phyloP scores from a whole-genome alignment of 2,113 vertebrate species.

The Pachyramphus minor region DNA sequence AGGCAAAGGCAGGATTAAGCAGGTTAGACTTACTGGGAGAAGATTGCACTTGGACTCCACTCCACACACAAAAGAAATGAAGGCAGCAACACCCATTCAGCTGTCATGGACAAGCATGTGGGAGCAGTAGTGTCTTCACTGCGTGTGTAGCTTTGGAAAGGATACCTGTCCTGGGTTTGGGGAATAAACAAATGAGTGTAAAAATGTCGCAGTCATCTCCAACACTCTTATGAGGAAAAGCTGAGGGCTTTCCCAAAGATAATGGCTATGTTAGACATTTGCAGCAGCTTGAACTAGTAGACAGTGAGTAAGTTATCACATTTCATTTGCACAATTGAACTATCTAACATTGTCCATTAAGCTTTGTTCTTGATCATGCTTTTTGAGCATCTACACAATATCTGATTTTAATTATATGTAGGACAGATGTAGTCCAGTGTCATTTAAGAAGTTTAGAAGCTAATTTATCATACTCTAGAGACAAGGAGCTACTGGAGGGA shows the following conservation, averaged over 20 bases:
- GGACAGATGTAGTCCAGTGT: neutral
- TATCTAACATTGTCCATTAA: neutral
- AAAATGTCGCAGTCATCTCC: too few relatives aligned
- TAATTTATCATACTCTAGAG: neutral
- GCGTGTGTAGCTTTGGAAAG: neutral
- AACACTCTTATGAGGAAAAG: too few relatives aligned
- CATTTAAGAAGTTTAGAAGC: neutral
- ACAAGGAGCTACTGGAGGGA: neutral
- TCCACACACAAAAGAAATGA: neutral
- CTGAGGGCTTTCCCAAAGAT: too few relatives aligned
- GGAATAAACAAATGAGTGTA: neutral
- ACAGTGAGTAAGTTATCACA: accelerated
- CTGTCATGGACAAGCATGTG: neutral
- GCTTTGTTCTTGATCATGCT: neutral
- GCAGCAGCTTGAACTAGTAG: neutral
- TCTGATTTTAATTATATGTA: neutral
- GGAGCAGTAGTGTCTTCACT: neutral
- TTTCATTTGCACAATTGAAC: neutral
- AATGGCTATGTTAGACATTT: neutral
- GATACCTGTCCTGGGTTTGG: neutral
- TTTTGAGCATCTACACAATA: neutral
- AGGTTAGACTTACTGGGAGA: neutral
- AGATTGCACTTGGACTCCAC: neutral
- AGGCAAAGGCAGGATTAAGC: neutral
- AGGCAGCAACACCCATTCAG: neutral